phyloP scores from a whole-genome alignment of 2,797 vertebrate genomes.

The Morelia viridis region DNA sequence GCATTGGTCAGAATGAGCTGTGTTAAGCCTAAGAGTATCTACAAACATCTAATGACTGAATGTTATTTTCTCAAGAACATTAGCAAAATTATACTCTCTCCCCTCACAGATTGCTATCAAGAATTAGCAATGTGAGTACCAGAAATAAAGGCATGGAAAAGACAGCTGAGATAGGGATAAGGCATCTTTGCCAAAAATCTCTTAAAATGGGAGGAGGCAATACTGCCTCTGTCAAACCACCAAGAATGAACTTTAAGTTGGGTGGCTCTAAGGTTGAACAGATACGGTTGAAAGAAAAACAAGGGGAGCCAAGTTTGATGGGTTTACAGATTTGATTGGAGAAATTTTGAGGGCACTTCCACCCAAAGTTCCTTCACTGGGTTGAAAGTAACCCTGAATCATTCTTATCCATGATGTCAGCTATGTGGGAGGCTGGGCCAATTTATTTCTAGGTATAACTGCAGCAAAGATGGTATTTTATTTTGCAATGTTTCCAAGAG shows the following conservation, averaged over 20 bases:
- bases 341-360: neutral
- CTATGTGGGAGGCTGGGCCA: neutral
- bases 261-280: neutral
- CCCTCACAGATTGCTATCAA: no score
- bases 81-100: no score
- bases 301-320: neutral
- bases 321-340: neutral
- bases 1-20: no score
- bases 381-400: neutral
- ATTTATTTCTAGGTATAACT: neutral
- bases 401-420: neutral
- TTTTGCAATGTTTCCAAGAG: neutral
- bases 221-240: neutral
- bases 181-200: neutral
- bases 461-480: neutral
- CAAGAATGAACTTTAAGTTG: neutral
- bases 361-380: neutral
- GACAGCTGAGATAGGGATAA: neutral
- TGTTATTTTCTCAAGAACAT: no score
- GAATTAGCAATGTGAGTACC: no score
- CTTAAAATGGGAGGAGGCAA: neutral
- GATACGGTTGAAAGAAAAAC: neutral
- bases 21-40: no score
- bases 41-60: no score
- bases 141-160: neutral